Conservation (phyloP, 1,140 invertebrate species). For the Papilio xuthus region DNA sequence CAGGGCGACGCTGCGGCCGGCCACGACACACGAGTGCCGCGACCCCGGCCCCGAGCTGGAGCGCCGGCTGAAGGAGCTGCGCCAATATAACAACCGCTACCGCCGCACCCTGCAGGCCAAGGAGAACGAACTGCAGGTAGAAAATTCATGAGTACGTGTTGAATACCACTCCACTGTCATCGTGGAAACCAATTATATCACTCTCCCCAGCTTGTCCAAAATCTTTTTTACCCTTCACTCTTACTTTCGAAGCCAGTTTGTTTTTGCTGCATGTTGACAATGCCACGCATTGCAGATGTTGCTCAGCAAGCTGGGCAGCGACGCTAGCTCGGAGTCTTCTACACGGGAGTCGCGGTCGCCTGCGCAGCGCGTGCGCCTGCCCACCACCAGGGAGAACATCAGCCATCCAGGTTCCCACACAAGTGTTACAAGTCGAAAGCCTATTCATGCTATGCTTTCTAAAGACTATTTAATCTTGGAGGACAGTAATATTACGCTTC, state of each 20-base stretch:
- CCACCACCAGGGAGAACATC: slow-evolving; percentile 71
- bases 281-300: slow-evolving; percentile 64
- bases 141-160: background rate
- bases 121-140: slow-evolving; percentile 89
- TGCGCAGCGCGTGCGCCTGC: slow-evolving; percentile 60
- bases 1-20: slow-evolving; percentile 88
- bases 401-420: slow-evolving; percentile 69
- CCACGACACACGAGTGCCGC: slow-evolving; percentile 85
- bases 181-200: background rate
- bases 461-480: too few relatives aligned
- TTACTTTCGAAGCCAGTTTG: too few relatives aligned
- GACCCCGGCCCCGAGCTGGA: slow-evolving; percentile 87
- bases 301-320: slow-evolving; percentile 77
- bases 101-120: slow-evolving; percentile 89
- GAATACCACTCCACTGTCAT: background rate
- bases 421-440: too few relatives aligned
- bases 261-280: background rate
- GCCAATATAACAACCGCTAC: slow-evolving; percentile 89
- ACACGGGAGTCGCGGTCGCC: slow-evolving; percentile 67
- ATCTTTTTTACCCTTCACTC: too few relatives aligned
- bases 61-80: slow-evolving; percentile 89
- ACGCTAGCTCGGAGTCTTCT: slow-evolving; percentile 69
- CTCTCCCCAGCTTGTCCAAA: too few relatives aligned
- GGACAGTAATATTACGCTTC: too few relatives aligned
- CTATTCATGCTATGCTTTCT: too few relatives aligned